phyloP scores from a whole-genome alignment of 2,797 vertebrate species.

The Anguilla marmorata region DNA sequence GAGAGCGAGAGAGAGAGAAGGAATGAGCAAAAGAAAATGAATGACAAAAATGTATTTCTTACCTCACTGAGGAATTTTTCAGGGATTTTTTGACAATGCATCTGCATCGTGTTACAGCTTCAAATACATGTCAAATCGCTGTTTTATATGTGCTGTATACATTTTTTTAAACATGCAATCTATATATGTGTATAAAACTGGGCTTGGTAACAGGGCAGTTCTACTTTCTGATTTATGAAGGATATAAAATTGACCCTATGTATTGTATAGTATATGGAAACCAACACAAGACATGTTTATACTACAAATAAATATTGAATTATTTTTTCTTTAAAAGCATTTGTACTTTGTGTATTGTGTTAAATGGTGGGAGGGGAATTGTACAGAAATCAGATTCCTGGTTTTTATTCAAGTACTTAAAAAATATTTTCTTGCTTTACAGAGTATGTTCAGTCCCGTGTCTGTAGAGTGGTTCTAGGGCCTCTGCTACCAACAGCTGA shows the following conservation, averaged over 20 bases:
- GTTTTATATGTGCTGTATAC: conserved; percentile 85
- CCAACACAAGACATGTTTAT: conserved; percentile 95
- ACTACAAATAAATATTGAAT: conserved; percentile 97
- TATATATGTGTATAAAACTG: conserved; percentile 79
- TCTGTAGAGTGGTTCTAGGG: not conserved
- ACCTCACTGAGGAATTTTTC: conserved; percentile 96
- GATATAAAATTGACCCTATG: conserved; percentile 83
- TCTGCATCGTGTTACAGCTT: conserved; percentile 86
- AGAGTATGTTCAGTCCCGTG: not conserved
- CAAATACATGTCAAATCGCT: conserved; percentile 81
- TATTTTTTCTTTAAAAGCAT: conserved; percentile 92
- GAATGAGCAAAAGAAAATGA: conserved; percentile 60
- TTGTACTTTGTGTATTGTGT: conserved; percentile 51
- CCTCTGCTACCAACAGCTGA: not conserved
- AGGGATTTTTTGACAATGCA: conserved; percentile 93
- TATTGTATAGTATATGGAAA: conserved; percentile 83
- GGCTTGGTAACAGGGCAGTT: conserved; percentile 82
- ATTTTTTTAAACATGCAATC: conserved; percentile 81
- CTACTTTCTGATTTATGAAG: conserved; percentile 88
- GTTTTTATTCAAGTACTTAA: not conserved
- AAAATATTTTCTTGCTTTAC: not conserved
- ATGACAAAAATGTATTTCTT: conserved; percentile 78
- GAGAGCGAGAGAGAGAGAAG: conserved; percentile 49
- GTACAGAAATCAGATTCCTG: not conserved
- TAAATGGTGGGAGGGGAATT: not conserved